phyloP scores from a whole-genome alignment of 1,140 invertebrate genomes.

The Oscheius sp. region DNA sequence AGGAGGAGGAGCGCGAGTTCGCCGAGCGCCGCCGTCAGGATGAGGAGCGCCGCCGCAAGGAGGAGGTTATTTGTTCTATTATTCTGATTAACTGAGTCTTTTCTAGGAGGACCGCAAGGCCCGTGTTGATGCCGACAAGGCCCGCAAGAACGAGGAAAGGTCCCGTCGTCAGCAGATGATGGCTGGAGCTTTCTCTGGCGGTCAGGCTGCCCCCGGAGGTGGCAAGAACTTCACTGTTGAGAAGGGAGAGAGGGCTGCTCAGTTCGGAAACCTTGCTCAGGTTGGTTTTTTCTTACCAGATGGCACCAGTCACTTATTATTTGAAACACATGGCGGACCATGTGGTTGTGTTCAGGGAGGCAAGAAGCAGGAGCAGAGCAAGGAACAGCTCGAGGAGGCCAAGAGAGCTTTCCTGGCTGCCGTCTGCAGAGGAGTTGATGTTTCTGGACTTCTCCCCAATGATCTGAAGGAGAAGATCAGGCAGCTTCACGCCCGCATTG shows the following conservation, averaged over 20 bases:
- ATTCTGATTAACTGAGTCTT: not conserved
- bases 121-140: conserved; percentile 35
- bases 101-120: conserved; percentile 37
- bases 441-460: conserved; percentile 47
- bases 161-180: conserved; percentile 53
- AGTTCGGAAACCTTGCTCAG: conserved; percentile 60
- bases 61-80: conserved; percentile 43
- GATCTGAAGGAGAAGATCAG: conserved; percentile 59
- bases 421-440: conserved; percentile 48
- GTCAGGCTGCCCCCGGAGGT: conserved; percentile 20
- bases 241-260: conserved; percentile 52
- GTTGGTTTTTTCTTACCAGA: conserved; percentile 56
- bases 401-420: conserved; percentile 48
- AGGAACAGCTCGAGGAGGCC: conserved; percentile 57
- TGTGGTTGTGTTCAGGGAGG: not conserved
- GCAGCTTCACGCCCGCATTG: conserved; percentile 83
- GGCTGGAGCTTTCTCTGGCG: conserved; percentile 46
- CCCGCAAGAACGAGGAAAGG: conserved; percentile 51
- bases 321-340: not conserved
- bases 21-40: conserved; percentile 52
- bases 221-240: conserved; percentile 59
- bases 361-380: conserved; percentile 32
- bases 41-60: conserved; percentile 50
- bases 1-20: conserved; percentile 56
- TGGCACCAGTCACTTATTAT: no score